Base-by-base conservation (phyloP, 2,888 invertebrate genomes). In the Hermodice carunculata region DNA sequence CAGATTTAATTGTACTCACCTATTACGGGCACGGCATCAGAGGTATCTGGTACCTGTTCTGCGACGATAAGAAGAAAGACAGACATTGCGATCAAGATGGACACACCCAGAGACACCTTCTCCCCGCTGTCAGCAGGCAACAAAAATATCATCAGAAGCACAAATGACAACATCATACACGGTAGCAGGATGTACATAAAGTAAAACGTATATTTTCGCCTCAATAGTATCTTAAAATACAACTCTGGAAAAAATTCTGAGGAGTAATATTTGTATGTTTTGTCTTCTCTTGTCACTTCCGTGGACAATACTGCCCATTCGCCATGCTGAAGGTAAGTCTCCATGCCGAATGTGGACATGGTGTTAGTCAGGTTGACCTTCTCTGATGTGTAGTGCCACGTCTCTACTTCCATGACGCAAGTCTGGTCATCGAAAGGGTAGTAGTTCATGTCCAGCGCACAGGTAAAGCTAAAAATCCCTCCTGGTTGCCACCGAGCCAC, bases 21-120 rank as follows among this genome's bases (percentile, higher is more conserved):
- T n/a, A 77, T 65, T 19, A 78, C 56, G 4, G 77, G 77, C n/a
- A 73, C 73, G 22, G 69, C 43, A 32, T 74, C 72, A 14, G 77
- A 70, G 5, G 74, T 73, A 26, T 74, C 70, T 2, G 77, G 77
- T 8, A 78, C 67, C 48, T 67, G 66, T 51, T 77, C 77, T 19
- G 77, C 75, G 17, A 77, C 75, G 44, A 78, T 61, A 28, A 77
- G 66, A 42, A 78, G 73, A 64, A 77, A 77, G 29, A 77, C 77
- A 3, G 75, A 73, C 58, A 78, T 77, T 22, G 77, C 60, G n/a
- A 77, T 65, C 3, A 78, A 66, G 17, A 78, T 71, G 17, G 77
- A 76, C 19, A 77, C 68, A 8, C 77, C 77, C 11, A 77, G 70
- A 6, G 75, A 72, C 14, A 77, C 64, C 67, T 77, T 77, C 66